Percentiles rank a stretch among this genome's conserved stretches.
Conservation (phyloP, 2,888 invertebrate species). For the Melolontha melolontha region DNA sequence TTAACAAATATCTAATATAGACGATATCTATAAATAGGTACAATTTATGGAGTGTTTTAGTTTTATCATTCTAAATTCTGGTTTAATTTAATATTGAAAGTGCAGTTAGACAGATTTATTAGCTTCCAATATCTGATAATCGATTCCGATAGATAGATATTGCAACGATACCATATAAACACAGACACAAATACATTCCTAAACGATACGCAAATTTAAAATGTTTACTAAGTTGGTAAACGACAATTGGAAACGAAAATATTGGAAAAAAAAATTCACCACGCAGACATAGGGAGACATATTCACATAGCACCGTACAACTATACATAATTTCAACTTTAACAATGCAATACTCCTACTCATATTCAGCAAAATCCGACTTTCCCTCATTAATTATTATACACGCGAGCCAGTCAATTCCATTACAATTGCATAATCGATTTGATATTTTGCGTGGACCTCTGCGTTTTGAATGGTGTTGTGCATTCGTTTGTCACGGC, state of each 20-base stretch:
- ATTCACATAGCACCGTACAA: background rate
- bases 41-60: too few species aligned
- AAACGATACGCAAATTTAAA: background rate
- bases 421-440: conserved; percentile 47
- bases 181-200: background rate
- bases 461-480: conserved; percentile 23
- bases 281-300: background rate
- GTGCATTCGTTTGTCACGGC: background rate
- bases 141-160: background rate
- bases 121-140: too few species aligned
- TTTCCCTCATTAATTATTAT: conserved; percentile 50
- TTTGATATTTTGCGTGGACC: conserved; percentile 51
- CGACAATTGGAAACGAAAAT: conserved; percentile 1
- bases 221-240: background rate
- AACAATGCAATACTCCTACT: conserved; percentile 49
- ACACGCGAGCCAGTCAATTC: conserved; percentile 18
- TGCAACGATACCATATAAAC: background rate
- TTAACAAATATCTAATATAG: too few species aligned
- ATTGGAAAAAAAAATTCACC: too few species aligned
- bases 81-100: too few species aligned
- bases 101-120: too few species aligned
- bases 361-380: conserved; percentile 43
- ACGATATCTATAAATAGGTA: too few species aligned
- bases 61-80: too few species aligned
- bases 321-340: conserved; percentile 8